Evolutionary conservation across 1,140 invertebrate species (phyloP).

Genomic region (Centruroides vittatus): DNA sequence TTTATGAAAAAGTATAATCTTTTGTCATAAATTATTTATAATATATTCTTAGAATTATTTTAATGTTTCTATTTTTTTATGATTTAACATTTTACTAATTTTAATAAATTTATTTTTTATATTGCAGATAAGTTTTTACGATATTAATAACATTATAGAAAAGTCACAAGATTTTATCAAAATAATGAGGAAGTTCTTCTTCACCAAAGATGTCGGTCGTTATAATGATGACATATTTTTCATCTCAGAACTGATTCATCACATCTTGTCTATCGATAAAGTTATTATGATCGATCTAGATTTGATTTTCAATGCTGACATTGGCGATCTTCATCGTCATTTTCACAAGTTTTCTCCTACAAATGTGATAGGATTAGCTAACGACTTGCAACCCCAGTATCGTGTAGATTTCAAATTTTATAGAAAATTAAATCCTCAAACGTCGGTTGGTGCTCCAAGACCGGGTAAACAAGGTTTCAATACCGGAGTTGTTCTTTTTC

Average conservation of each 20-base stretch:
- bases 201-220: slow-evolving; percentile 56
- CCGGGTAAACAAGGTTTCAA: slow-evolving; percentile 46
- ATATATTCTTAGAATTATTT: too few relatives aligned
- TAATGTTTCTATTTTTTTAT: too few relatives aligned
- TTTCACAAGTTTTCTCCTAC: slow-evolving; percentile 44
- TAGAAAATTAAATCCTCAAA: slow-evolving; percentile 43
- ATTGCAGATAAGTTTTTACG: slow-evolving; percentile 42
- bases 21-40: too few relatives aligned
- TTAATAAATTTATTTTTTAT: background rate
- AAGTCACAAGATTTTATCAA: slow-evolving; percentile 47
- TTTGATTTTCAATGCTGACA: slow-evolving; percentile 52
- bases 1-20: too few relatives aligned
- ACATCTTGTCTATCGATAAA: slow-evolving; percentile 30
- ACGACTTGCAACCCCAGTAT: slow-evolving; percentile 65
- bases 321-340: slow-evolving; percentile 47
- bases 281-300: slow-evolving; percentile 66
- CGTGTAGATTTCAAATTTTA: slow-evolving; percentile 55
- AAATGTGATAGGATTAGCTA: slow-evolving; percentile 54
- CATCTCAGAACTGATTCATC: slow-evolving; percentile 55
- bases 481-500: slow-evolving; percentile 59
- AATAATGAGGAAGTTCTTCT: slow-evolving; percentile 56
- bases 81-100: too few relatives aligned
- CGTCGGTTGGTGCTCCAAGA: slow-evolving; percentile 41
- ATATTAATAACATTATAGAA: slow-evolving; percentile 43
- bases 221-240: slow-evolving; percentile 71